Evolutionary conservation across 2,888 invertebrate genomes (phyloP).

Genomic region (Globia sparganii): DNA sequence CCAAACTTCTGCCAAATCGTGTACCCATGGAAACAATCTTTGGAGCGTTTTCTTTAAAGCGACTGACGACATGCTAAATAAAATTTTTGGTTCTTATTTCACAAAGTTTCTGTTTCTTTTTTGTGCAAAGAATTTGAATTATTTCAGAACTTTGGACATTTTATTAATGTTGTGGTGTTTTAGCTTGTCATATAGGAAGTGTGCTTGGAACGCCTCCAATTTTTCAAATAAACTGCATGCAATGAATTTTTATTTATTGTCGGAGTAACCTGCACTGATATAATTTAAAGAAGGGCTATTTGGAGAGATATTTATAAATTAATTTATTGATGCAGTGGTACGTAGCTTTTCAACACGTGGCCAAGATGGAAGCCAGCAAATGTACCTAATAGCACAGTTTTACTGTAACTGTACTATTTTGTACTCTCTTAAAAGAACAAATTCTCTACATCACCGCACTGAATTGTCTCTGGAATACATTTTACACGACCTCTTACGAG

Average conservation of each 20-base stretch:
- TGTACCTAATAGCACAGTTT: neutral
- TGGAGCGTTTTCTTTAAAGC: constrained; percentile 19
- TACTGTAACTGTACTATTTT: neutral
- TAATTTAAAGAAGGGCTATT: constrained; percentile 56
- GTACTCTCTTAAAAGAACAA: neutral
- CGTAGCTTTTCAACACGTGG: neutral
- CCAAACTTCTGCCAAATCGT: constrained; percentile 24
- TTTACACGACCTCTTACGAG: constrained; percentile 30
- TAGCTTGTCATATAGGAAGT: constrained; percentile 63
- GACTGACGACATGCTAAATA: constrained; percentile 22
- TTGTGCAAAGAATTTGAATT: constrained; percentile 59
- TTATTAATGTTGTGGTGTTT: constrained; percentile 63
- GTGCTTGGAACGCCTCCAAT: constrained; percentile 66
- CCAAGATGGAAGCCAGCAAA: neutral
- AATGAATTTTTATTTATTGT: constrained; percentile 63
- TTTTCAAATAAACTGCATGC: constrained; percentile 67
- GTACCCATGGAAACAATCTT: constrained; percentile 29
- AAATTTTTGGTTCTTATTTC: constrained; percentile 35
- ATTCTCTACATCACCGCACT: neutral
- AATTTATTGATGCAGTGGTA: constrained; percentile 7
- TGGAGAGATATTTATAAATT: constrained; percentile 5
- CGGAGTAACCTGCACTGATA: constrained; percentile 54
- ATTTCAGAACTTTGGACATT: constrained; percentile 61
- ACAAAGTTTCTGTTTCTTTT: constrained; percentile 53
- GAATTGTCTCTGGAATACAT: constrained; percentile 21